phyloP scores from a whole-genome alignment of 2,888 invertebrate genomes.

The Heteropelma amictum region DNA sequence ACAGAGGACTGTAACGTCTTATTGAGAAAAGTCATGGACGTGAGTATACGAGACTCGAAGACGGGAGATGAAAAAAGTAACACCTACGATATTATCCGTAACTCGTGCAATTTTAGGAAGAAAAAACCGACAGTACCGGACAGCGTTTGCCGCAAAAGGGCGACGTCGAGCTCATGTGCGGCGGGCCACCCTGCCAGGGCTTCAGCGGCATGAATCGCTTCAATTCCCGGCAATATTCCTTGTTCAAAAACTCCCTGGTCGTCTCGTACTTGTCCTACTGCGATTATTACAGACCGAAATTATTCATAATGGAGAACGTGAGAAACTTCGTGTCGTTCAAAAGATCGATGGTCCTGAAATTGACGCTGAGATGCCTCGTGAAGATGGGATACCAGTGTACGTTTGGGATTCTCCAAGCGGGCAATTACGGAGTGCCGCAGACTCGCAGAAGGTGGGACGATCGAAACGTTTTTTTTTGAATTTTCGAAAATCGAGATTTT shows the following conservation, averaged over 20 bases:
- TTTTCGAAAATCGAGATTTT: background rate
- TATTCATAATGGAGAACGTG: constrained; percentile 91
- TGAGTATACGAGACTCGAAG: too few relatives aligned
- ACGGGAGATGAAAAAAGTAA: too few relatives aligned
- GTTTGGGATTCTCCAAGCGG: constrained; percentile 92
- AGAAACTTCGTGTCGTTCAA: constrained; percentile 92
- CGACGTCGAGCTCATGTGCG: constrained; percentile 90
- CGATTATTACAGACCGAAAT: constrained; percentile 91
- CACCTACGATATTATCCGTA: too few relatives aligned
- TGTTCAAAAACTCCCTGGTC: constrained; percentile 91
- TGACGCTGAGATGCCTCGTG: constrained; percentile 86
- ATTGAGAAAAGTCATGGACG: constrained; percentile 84
- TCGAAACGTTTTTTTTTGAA: background rate
- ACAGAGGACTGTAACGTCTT: constrained; percentile 90
- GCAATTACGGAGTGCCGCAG: constrained; percentile 91
- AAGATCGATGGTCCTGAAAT: constrained; percentile 88
- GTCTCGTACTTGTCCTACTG: constrained; percentile 90
- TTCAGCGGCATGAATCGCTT: constrained; percentile 95
- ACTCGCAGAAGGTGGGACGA: constrained; percentile 82
- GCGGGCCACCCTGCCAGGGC: constrained; percentile 94
- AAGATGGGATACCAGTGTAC: constrained; percentile 93
- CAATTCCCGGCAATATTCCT: constrained; percentile 89
- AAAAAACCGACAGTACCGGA: constrained; percentile 79
- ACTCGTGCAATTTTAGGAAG: constrained; percentile 74
- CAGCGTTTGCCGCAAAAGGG: constrained; percentile 85